Conservation (phyloP, 2,797 vertebrate genomes). For the Sebastes hubbsi region DNA sequence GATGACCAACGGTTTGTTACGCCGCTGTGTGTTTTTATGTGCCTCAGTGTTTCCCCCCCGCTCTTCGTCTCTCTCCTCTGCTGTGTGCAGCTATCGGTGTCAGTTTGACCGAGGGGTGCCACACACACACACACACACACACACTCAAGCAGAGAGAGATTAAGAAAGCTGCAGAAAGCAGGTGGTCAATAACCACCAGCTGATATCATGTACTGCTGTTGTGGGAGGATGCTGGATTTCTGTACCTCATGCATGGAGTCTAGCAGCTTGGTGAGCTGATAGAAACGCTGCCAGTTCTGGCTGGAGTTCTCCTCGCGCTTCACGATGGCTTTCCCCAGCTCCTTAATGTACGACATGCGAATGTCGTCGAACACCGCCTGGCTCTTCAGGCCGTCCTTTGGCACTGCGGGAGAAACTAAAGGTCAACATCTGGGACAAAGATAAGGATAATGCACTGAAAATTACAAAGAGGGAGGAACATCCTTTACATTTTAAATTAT, state of each 20-base stretch:
- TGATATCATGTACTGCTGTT: not conserved
- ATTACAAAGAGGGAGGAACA: not conserved
- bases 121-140: too few species aligned
- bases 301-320: slow-evolving; percentile 98
- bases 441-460: not conserved
- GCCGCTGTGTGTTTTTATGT: too few species aligned
- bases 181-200: not conserved
- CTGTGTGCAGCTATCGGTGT: too few species aligned
- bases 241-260: slow-evolving; percentile 99
- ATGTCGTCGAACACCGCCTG: slow-evolving; percentile 97
- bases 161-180: not conserved
- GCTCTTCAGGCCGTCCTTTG: slow-evolving; percentile 97
- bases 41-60: too few species aligned
- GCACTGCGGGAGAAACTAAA: slow-evolving; percentile 83
- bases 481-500: not conserved
- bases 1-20: too few species aligned
- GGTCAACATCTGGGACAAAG: slow-evolving; percentile 22
- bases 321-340: slow-evolving; percentile 98
- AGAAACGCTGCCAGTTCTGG: slow-evolving; percentile 99
- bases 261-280: slow-evolving; percentile 98
- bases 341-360: slow-evolving; percentile 98
- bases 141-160: not conserved
- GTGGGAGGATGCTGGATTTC: slow-evolving; percentile 22
- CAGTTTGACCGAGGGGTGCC: too few species aligned
- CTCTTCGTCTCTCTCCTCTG: too few species aligned